These are phyloP conservation scores for Enoplosus armatus DNA, from an alignment of 2,797 vertebrate genomes.

Conservation along the genomic window DNA sequence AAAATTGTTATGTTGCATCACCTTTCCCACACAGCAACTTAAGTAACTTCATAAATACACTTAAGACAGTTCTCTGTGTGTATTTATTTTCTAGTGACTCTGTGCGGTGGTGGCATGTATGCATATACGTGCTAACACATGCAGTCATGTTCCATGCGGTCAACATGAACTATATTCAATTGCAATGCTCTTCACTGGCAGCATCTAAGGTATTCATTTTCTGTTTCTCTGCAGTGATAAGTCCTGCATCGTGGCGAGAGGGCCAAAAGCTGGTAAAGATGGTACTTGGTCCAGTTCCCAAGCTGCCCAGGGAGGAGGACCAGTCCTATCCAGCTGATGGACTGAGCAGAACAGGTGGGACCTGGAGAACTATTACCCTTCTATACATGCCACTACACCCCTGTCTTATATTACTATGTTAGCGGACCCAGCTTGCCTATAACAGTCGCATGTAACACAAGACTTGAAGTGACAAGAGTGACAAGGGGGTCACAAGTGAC, in stretches of 20 bases:
- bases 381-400: conserved; percentile 6
- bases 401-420: conserved; percentile 14
- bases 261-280: conserved; percentile 95
- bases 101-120: neutral
- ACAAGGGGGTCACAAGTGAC: too few species aligned
- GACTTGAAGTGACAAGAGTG: too few species aligned
- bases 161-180: neutral
- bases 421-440: neutral
- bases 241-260: conserved; percentile 93
- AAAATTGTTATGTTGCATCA: neutral
- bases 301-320: conserved; percentile 80
- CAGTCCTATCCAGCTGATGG: conserved; percentile 80
- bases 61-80: neutral
- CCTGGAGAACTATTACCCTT: conserved; percentile 17
- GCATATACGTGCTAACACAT: neutral
- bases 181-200: neutral
- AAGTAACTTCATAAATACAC: neutral
- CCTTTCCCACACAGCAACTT: neutral
- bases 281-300: conserved; percentile 90
- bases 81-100: neutral
- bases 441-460: neutral
- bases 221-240: conserved; percentile 83
- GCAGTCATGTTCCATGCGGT: neutral
- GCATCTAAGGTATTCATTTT: conserved; percentile 7
- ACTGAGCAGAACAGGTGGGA: conserved; percentile 84